Percentiles rank a stretch among this genome's conserved stretches.
phyloP scores from a whole-genome alignment of 2,797 vertebrate genomes.

The Sebastes miniatus region DNA sequence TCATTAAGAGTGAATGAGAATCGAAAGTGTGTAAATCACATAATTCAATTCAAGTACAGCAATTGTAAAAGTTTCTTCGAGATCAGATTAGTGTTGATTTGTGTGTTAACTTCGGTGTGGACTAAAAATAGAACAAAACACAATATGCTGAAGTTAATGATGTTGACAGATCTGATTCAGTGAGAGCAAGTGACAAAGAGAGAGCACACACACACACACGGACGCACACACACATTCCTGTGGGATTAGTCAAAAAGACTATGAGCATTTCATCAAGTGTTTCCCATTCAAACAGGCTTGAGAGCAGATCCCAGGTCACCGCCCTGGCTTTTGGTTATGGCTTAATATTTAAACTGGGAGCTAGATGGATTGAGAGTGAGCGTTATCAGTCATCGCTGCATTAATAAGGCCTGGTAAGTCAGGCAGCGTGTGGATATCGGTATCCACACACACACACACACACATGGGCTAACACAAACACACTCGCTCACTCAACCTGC shows the following conservation, averaged over 20 bases:
- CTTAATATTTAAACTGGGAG: constrained; percentile 94
- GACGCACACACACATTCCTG: constrained; percentile 53
- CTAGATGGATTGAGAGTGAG: constrained; percentile 82
- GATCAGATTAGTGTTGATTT: neutral
- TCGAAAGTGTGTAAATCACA: neutral
- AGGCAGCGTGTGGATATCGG: constrained; percentile 66
- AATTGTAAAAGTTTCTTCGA: neutral
- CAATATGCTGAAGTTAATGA: constrained; percentile 11
- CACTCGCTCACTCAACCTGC: constrained; percentile 48
- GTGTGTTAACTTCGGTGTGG: neutral
- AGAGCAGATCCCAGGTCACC: constrained; percentile 80
- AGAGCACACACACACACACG: constrained; percentile 17
- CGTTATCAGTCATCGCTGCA: constrained; percentile 89
- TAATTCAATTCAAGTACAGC: neutral
- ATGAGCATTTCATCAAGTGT: constrained; percentile 70
- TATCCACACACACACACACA: constrained; percentile 47
- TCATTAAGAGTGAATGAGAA: neutral
- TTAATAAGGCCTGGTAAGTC: constrained; percentile 85
- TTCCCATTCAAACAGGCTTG: constrained; percentile 65
- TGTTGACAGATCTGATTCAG: constrained; percentile 29
- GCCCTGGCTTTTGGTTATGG: constrained; percentile 72
- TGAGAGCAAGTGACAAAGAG: constrained; percentile 38
- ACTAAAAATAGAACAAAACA: neutral
- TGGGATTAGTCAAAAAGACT: constrained; percentile 66
- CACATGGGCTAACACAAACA: constrained; percentile 39